Evolutionary conservation across 2,888 invertebrate genomes (phyloP).

Genomic region (Gymnosoma rotundatum): DNA sequence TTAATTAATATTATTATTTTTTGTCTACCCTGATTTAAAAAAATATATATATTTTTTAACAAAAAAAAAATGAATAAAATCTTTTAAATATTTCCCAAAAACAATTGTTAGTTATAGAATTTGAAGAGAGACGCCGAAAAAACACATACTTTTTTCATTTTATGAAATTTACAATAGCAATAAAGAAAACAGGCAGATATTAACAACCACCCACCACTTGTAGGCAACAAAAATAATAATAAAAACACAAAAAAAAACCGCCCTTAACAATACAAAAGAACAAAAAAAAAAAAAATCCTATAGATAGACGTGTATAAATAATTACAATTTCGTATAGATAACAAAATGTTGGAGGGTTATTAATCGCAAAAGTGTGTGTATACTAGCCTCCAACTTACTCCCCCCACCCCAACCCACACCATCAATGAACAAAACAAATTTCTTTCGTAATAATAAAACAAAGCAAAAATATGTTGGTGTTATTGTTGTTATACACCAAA

Average conservation of each 20-base stretch:
- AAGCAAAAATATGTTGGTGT: conserved; percentile 59
- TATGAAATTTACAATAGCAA: conserved; percentile 13
- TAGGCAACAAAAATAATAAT: conserved; percentile 20
- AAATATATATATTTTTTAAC: too few species aligned
- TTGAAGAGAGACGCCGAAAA: conserved; percentile 12
- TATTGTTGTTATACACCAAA: conserved; percentile 58
- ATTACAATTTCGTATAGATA: conserved; percentile 20
- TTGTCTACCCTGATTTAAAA: too few species aligned
- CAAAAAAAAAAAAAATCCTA: conserved; percentile 30
- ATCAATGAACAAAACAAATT: background rate
- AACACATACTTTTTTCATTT: background rate
- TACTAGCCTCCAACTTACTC: background rate
- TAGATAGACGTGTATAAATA: background rate
- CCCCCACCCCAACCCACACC: background rate
- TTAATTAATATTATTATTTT: too few species aligned
- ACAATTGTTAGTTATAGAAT: background rate
- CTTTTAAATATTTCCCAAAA: background rate
- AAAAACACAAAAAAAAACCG: conserved; percentile 35
- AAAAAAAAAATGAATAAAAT: background rate
- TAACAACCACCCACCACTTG: conserved; percentile 62
- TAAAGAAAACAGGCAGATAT: conserved; percentile 11
- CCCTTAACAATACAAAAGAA: conserved; percentile 53
- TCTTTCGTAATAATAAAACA: conserved; percentile 28
- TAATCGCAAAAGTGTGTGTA: conserved; percentile 45
- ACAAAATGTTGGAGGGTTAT: conserved; percentile 48